Conservation (phyloP, 2,113 vertebrate genomes). For the Seriola aureovittata region DNA sequence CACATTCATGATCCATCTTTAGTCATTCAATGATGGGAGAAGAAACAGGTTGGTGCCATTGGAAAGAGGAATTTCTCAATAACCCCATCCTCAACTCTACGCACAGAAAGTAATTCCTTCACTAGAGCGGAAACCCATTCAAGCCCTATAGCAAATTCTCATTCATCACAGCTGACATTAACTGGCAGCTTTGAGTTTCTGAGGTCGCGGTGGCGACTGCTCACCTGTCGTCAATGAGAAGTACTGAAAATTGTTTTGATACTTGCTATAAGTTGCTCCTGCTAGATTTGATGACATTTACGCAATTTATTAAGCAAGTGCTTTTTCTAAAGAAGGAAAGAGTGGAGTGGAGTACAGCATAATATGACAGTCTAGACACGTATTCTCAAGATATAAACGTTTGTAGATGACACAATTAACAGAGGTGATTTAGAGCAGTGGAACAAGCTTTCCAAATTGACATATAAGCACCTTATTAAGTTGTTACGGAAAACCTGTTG, state of each 20-base stretch:
- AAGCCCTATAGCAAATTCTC: neutral
- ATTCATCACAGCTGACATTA: constrained; percentile 11
- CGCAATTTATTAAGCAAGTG: too few species aligned
- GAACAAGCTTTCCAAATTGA: too few species aligned
- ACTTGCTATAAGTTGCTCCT: neutral
- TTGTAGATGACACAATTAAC: too few species aligned
- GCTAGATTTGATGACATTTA: too few species aligned
- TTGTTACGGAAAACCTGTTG: too few species aligned
- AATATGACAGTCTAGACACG: too few species aligned
- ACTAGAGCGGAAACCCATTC: neutral
- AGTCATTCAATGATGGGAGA: neutral
- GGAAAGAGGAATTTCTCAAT: neutral
- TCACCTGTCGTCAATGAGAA: neutral
- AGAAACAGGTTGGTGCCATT: neutral
- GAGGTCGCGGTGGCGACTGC: neutral
- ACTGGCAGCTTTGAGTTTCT: neutral
- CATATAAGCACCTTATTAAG: too few species aligned
- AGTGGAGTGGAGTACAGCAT: too few species aligned
- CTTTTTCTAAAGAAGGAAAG: too few species aligned
- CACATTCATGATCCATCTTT: neutral
- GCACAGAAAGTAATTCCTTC: neutral
- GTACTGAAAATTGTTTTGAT: neutral
- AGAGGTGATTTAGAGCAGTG: too few species aligned
- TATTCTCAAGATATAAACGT: too few species aligned
- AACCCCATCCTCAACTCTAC: neutral